Evolutionary conservation across 2,797 vertebrate species (phyloP).

Genomic region (Anguilla pacifica): DNA sequence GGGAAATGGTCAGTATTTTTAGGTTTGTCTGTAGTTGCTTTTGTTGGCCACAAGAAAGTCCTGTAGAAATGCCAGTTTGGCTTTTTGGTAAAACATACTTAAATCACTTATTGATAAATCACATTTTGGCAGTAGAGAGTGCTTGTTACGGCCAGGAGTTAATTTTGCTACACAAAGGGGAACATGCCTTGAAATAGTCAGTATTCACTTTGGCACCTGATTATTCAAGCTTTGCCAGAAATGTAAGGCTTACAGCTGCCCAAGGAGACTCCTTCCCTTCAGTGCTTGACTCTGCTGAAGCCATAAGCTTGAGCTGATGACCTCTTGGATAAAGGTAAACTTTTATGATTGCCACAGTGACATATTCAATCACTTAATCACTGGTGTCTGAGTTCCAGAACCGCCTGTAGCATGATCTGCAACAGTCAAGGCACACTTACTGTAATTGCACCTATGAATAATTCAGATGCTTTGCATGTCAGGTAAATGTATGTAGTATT

Average conservation of each 20-base stretch:
- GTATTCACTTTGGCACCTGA: background rate
- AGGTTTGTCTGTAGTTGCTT: background rate
- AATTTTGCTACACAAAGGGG: background rate
- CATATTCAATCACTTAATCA: background rate
- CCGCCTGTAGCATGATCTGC: background rate
- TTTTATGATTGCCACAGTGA: background rate
- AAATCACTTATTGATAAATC: background rate
- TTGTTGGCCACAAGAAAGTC: background rate
- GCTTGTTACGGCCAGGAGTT: background rate
- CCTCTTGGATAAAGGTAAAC: background rate
- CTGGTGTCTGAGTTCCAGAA: background rate
- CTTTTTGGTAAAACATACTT: background rate
- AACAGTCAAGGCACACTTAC: background rate
- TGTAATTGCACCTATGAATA: background rate
- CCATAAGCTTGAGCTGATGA: background rate
- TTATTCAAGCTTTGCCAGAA: background rate
- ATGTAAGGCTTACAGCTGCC: background rate
- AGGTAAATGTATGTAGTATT: background rate
- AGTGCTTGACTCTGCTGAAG: background rate
- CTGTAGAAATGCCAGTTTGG: background rate
- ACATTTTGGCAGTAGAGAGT: background rate
- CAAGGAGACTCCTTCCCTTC: background rate
- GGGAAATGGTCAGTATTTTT: conserved; percentile 1
- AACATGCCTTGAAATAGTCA: background rate
- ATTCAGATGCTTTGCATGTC: background rate